phyloP scores from a whole-genome alignment of 1,140 invertebrate genomes.

The Eciton burchellii region DNA sequence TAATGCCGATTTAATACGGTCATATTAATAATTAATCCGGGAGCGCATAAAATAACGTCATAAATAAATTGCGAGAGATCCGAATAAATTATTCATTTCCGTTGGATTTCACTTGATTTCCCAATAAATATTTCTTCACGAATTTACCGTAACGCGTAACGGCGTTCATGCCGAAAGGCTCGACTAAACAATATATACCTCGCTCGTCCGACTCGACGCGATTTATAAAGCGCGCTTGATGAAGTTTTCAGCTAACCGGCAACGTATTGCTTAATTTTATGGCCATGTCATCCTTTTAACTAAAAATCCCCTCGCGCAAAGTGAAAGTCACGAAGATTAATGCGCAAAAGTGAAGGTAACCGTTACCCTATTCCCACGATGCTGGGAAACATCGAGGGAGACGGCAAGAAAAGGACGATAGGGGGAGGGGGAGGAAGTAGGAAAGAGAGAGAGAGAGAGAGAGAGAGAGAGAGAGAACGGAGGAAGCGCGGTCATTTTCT shows the following conservation, averaged over 20 bases:
- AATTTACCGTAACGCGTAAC: too few species aligned
- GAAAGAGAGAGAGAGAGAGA: too few species aligned
- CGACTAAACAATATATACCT: background rate
- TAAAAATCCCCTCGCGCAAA: conserved; percentile 54
- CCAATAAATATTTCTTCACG: background rate
- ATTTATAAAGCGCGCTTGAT: background rate
- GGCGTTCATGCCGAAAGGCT: background rate
- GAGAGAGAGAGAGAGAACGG: too few species aligned
- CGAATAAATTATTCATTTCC: background rate
- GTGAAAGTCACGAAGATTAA: conserved; percentile 74
- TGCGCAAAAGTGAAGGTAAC: conserved; percentile 57
- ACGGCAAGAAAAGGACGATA: conserved; percentile 37
- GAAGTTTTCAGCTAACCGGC: background rate
- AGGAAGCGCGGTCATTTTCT: conserved; percentile 63
- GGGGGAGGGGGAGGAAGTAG: too few species aligned
- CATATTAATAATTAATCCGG: background rate
- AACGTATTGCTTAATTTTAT: conserved; percentile 46
- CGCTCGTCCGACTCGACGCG: background rate
- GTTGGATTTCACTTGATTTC: background rate
- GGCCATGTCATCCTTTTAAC: background rate
- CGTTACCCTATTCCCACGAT: conserved; percentile 46
- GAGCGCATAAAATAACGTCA: background rate
- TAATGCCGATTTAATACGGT: background rate
- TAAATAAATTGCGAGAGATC: background rate
- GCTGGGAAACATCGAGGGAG: conserved; percentile 38